Conservation (phyloP, 2,888 invertebrate genomes). For the Agrotis clavis region DNA sequence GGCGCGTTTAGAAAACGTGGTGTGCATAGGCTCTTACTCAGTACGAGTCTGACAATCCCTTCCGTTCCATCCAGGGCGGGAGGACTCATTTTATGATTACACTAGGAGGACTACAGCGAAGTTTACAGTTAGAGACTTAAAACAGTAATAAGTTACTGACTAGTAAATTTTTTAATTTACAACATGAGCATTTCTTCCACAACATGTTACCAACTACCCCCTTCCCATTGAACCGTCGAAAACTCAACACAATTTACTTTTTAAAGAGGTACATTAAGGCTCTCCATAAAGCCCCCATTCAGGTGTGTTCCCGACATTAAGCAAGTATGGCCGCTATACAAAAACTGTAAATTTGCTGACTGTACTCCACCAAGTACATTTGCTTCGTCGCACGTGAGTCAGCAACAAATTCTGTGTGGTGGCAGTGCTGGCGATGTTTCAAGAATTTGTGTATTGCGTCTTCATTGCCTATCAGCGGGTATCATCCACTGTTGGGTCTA, state of each 20-base stretch:
- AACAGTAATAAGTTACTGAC: too few species aligned
- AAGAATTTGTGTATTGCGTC: not conserved
- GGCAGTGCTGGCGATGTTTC: conserved; percentile 24
- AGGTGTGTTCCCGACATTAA: conserved; percentile 41
- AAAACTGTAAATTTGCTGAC: conserved; percentile 67
- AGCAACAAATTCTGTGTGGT: conserved; percentile 64
- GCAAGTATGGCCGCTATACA: conserved; percentile 53
- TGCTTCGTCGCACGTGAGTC: conserved; percentile 72
- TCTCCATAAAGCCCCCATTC: conserved; percentile 50
- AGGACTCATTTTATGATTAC: too few species aligned
- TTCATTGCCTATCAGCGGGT: too few species aligned
- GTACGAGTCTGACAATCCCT: too few species aligned
- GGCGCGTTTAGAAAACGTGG: too few species aligned
- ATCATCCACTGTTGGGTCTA: too few species aligned
- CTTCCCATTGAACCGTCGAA: not conserved
- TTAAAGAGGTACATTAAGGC: conserved; percentile 32
- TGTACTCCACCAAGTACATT: conserved; percentile 65
- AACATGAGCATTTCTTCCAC: too few species aligned
- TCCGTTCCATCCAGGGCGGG: too few species aligned
- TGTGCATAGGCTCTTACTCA: too few species aligned
- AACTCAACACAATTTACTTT: conserved; percentile 31
- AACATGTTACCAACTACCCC: not conserved
- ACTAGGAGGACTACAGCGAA: too few species aligned
- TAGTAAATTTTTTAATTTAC: too few species aligned
- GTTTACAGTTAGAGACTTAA: too few species aligned